These are phyloP conservation scores for Drosophila pandora DNA, from an alignment of 1,140 invertebrate genomes.

Conservation along the genomic window DNA sequence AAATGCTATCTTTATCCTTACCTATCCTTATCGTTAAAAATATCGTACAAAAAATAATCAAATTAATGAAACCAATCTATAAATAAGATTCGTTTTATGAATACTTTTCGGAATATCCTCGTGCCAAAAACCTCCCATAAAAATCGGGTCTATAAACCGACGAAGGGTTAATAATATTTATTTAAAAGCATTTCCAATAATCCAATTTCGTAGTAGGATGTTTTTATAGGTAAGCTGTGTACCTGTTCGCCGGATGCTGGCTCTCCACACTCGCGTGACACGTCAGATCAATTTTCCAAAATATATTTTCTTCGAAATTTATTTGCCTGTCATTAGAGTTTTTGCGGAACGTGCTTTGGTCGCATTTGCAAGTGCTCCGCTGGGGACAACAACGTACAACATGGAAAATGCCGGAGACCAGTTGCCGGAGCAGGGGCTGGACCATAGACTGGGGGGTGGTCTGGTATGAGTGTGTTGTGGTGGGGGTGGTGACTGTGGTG, in stretches of 20 bases:
- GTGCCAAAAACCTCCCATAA: background rate
- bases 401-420: conserved; percentile 22
- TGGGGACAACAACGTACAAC: conserved; percentile 66
- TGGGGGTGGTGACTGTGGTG: background rate
- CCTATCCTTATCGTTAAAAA: too few species aligned
- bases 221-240: background rate
- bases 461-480: background rate
- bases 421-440: background rate
- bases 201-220: conserved; percentile 1
- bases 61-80: background rate
- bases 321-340: conserved; percentile 82
- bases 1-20: too few species aligned
- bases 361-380: conserved; percentile 69
- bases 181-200: conserved; percentile 8
- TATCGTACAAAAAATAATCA: background rate
- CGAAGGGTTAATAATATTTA: background rate
- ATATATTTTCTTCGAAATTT: conserved; percentile 79
- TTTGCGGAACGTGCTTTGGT: conserved; percentile 75
- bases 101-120: background rate
- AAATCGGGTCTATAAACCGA: background rate
- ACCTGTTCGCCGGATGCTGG: conserved; percentile 19
- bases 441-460: background rate
- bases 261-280: conserved; percentile 64
- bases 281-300: conserved; percentile 80
- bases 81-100: background rate